These are phyloP conservation scores for Amblyornis subalaris DNA, from an alignment of 2,113 vertebrate species.

Conservation along the genomic window DNA sequence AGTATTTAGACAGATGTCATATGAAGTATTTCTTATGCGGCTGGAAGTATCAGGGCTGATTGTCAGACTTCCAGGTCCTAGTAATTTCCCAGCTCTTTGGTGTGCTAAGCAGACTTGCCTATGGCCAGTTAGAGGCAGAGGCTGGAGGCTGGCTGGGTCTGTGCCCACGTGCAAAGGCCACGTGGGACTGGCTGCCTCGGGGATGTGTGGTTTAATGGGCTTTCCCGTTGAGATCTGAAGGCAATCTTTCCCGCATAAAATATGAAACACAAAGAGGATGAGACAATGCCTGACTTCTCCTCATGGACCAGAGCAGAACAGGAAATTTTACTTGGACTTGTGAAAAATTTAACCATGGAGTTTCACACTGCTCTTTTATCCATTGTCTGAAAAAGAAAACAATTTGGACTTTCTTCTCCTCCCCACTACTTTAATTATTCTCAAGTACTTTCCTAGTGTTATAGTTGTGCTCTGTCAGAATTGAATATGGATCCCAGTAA, in stretches of 20 bases:
- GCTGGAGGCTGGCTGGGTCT: background rate
- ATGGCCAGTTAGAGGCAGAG: background rate
- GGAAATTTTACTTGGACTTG: background rate
- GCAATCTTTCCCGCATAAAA: background rate
- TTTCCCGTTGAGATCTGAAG: background rate
- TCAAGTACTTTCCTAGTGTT: background rate
- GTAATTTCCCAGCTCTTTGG: background rate
- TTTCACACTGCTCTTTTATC: background rate
- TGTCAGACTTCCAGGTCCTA: background rate
- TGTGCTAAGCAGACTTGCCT: background rate
- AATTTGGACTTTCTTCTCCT: background rate
- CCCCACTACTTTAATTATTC: background rate
- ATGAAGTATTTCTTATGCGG: background rate
- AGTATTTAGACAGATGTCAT: background rate
- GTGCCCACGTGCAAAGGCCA: rapidly evolving
- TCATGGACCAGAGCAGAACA: background rate
- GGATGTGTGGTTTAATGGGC: background rate
- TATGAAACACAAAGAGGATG: background rate
- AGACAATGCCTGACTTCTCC: background rate
- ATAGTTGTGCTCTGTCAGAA: background rate
- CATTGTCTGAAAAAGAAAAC: background rate
- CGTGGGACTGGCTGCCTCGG: rapidly evolving
- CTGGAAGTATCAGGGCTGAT: background rate
- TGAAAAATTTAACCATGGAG: background rate
- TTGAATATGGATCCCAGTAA: background rate